phyloP scores from a whole-genome alignment of 2,888 invertebrate genomes.

The Polydrusus pterygomalis region DNA sequence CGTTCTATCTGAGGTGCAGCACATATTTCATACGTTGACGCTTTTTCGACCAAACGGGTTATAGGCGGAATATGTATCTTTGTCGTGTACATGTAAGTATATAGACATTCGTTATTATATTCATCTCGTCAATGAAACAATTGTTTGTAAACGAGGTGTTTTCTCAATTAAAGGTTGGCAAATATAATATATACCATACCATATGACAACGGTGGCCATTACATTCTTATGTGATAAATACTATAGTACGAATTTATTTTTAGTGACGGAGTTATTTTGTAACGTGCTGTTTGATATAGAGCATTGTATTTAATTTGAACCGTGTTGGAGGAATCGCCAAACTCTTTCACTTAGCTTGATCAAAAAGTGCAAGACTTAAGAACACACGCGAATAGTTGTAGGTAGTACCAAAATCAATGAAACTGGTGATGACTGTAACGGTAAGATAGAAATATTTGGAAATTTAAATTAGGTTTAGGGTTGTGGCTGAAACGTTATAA shows the following conservation, averaged over 20 bases:
- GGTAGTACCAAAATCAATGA: constrained; percentile 5
- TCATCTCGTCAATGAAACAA: too few species aligned
- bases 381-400: constrained; percentile 7
- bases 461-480: background rate
- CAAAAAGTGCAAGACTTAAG: background rate
- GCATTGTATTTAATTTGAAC: background rate
- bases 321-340: background rate
- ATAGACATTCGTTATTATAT: too few species aligned
- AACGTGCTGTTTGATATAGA: background rate
- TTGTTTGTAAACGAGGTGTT: too few species aligned
- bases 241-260: background rate
- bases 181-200: too few species aligned
- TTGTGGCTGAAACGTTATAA: constrained; percentile 8
- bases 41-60: too few species aligned
- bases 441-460: background rate
- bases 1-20: too few species aligned
- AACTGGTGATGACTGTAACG: constrained; percentile 6
- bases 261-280: background rate
- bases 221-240: too few species aligned
- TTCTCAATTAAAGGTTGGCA: too few species aligned
- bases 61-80: too few species aligned
- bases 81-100: too few species aligned
- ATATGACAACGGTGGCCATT: too few species aligned
- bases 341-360: background rate
- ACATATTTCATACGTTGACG: too few species aligned